phyloP scores from a whole-genome alignment of 2,888 invertebrate genomes.

The Halictus ligatus region DNA sequence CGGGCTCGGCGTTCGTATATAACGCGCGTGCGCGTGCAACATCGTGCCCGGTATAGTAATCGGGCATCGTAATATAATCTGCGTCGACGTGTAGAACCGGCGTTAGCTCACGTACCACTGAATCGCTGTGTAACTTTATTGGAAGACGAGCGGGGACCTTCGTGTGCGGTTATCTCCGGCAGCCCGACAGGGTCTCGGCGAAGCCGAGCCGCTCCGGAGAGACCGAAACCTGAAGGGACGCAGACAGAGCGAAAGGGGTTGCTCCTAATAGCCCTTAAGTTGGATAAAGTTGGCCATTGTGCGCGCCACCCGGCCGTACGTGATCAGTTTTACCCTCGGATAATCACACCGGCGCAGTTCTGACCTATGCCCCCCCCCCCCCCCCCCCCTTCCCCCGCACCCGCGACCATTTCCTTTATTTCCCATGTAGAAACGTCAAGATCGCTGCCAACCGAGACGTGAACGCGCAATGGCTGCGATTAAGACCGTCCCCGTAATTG shows the following conservation, averaged over 20 bases:
- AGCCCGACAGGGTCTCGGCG: conserved; percentile 56
- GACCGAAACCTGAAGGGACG: conserved; percentile 67
- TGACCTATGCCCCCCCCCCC: conserved; percentile 32
- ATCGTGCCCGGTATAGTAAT: conserved; percentile 69
- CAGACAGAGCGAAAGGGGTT: conserved; percentile 70
- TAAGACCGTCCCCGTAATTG: conserved; percentile 49
- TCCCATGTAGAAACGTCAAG: conserved; percentile 45
- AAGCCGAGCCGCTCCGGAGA: conserved; percentile 19
- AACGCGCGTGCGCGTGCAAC: conserved; percentile 26
- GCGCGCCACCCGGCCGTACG: conserved; percentile 71
- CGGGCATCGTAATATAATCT: conserved; percentile 68
- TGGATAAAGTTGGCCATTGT: conserved; percentile 74
- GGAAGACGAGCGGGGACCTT: conserved; percentile 67
- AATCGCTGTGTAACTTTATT: conserved; percentile 71
- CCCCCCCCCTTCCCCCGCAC: neutral
- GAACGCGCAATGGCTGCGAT: conserved; percentile 29
- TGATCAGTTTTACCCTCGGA: conserved; percentile 73
- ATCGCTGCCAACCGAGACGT: conserved; percentile 25
- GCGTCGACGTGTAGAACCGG: conserved; percentile 62
- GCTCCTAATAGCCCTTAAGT: conserved; percentile 72
- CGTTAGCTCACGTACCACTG: conserved; percentile 67
- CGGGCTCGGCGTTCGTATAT: conserved; percentile 41
- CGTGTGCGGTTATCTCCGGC: conserved; percentile 63
- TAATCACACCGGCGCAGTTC: conserved; percentile 66
- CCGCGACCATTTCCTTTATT: conserved; percentile 56